Conservation (phyloP, 2,113 vertebrate species). For the Cyrtonyx montezumae region DNA sequence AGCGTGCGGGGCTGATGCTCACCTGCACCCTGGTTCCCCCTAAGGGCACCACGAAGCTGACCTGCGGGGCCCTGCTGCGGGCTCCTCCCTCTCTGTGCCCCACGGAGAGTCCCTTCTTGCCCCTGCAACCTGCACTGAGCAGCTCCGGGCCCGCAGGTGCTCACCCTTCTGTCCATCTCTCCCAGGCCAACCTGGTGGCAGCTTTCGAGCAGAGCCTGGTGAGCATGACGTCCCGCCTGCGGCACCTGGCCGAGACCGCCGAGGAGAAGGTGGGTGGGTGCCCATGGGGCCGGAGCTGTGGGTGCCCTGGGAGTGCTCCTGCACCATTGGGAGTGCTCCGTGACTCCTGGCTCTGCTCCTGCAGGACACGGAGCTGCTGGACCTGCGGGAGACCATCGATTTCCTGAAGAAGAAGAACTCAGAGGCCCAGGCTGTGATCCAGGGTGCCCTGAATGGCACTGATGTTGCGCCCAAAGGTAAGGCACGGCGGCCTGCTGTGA, state of each 20-base stretch:
- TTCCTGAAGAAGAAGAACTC: slow-evolving; percentile 89
- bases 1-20: fast-evolving
- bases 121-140: background rate
- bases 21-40: background rate
- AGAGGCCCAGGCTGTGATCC: slow-evolving; percentile 94
- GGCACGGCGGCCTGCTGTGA: background rate
- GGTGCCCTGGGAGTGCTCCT: background rate
- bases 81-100: background rate
- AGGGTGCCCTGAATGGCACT: slow-evolving; percentile 87
- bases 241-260: slow-evolving; percentile 87
- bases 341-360: background rate
- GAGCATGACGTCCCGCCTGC: slow-evolving; percentile 92
- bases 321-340: fast-evolving
- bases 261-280: slow-evolving; percentile 94
- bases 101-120: background rate
- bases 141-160: background rate
- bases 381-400: slow-evolving; percentile 93
- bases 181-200: slow-evolving; percentile 92
- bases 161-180: background rate
- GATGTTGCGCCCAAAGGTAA: slow-evolving; percentile 88
- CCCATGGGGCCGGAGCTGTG: background rate
- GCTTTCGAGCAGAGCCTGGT: slow-evolving; percentile 95
- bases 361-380: slow-evolving; percentile 89
- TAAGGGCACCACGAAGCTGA: background rate
- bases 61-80: background rate